These are phyloP conservation scores for Synanceia verrucosa DNA, from an alignment of 2,797 vertebrate genomes.

Conservation along the genomic window DNA sequence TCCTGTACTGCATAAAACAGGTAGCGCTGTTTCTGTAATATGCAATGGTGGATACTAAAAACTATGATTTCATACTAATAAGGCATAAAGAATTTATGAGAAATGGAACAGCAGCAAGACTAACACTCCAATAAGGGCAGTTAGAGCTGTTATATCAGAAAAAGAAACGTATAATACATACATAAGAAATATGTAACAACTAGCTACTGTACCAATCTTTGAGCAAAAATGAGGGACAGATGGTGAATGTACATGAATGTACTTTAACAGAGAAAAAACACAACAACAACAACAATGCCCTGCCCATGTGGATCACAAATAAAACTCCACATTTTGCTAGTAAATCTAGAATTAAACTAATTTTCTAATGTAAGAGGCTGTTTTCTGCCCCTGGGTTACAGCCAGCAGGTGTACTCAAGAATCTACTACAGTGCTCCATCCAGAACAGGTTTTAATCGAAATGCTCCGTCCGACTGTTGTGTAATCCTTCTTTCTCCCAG, in stretches of 20 bases:
- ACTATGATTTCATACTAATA: not conserved
- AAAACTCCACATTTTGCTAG: no score
- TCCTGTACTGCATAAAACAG: not conserved
- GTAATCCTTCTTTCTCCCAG: constrained; percentile 39
- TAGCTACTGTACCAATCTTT: not conserved
- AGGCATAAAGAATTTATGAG: not conserved
- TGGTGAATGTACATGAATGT: no score
- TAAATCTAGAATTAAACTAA: no score
- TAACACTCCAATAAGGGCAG: no score
- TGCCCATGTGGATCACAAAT: no score
- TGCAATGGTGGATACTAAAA: not conserved
- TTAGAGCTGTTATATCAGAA: no score
- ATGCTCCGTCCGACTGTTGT: constrained; percentile 46
- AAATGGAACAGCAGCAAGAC: not conserved
- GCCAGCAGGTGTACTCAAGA: constrained; percentile 25
- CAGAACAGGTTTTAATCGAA: constrained; percentile 26
- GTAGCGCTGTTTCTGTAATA: not conserved
- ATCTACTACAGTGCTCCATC: not conserved
- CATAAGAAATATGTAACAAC: not conserved
- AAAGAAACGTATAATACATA: no score
- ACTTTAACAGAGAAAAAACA: no score
- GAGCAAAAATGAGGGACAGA: no score
- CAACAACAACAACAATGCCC: no score
- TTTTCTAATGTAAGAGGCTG: not conserved
- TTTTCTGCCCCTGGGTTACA: not conserved